Evolutionary conservation across 2,113 vertebrate species (phyloP), one percentile per base, ranked within the genome.

Genomic region (Baryphthengus martii): DNA sequence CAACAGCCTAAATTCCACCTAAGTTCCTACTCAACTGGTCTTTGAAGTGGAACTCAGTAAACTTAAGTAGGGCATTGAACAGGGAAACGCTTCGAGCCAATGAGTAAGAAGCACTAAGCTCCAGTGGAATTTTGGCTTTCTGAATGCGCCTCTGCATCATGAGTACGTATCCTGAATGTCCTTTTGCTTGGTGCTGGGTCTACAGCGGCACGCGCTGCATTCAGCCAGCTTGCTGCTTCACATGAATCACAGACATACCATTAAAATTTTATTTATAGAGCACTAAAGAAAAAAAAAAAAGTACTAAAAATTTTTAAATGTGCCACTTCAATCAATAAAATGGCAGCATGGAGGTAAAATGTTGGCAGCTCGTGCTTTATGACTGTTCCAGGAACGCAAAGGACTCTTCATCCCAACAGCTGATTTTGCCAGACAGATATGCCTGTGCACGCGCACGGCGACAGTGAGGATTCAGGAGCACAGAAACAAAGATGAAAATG

Each of bases 41-140:
- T 95, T 85, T 96, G 89, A 95, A 95, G 83, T 84, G 39, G 39
- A 81, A 59, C 76, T 89, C 35, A 7, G 63, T 87, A 85, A 95
- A 92, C 70, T 25, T 81, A 97, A 95, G 80, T 75, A 95, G 93
- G 76, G 61, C 86, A 93, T 1, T 47, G 61, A 92, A 81, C 49
- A 92, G 73, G 95, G 70, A 96, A 95, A 87, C 16, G 73, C 89
- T 90, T n/a, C 63, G 55, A 91, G 80, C 35, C 47, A 89, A 52
- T 92, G 63, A 94, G 73, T 78, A 91, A 89, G 94, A 93, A 92
- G 80, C 44, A 56, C 66, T 86, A 92, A 85, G 86, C 89, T 86
- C 21, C 78, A 52, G 89, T 49, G 66, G 94, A 93, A 93, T 91
- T 90, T 63, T 24, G n/a, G 35, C 89, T 89, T 92, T 84, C 72